These are phyloP conservation scores for Metalampra italica DNA, from an alignment of 2,888 invertebrate genomes.

Conservation along the genomic window DNA sequence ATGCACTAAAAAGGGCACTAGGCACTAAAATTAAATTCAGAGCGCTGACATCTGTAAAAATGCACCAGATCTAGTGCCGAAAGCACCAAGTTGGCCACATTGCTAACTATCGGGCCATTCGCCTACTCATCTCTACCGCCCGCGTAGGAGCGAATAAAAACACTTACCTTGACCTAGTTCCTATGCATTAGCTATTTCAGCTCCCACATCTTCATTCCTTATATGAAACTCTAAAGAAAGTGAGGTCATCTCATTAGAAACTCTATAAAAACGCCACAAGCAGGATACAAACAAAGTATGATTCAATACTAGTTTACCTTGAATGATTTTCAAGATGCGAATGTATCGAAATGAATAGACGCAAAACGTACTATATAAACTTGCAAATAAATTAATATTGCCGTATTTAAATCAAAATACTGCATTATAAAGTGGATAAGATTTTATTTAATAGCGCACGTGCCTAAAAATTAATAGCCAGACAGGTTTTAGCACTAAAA, in stretches of 20 bases:
- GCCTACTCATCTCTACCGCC: background rate
- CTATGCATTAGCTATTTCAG: background rate
- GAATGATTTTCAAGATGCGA: constrained; percentile 2
- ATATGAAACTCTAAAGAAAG: constrained; percentile 21
- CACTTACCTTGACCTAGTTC: constrained; percentile 11
- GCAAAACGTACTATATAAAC: background rate
- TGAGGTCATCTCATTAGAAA: constrained; percentile 4
- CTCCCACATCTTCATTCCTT: constrained; percentile 29
- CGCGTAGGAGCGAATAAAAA: background rate
- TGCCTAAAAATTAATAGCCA: too few species aligned
- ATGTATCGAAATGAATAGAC: constrained; percentile 3
- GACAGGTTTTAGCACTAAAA: too few species aligned
- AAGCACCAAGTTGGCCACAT: too few species aligned
- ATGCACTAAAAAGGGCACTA: too few species aligned
- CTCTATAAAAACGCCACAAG: background rate
- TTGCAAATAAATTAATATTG: background rate
- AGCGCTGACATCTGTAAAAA: too few species aligned
- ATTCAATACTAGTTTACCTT: constrained; percentile 10
- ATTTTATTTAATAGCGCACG: too few species aligned
- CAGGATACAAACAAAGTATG: constrained; percentile 1
- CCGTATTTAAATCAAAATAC: too few species aligned
- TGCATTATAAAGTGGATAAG: too few species aligned
- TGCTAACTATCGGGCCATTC: too few species aligned
- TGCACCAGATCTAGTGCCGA: too few species aligned
- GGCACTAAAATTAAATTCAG: too few species aligned